Evolutionary conservation across 2,888 invertebrate species (phyloP), one percentile per base, ranked within the genome.

Genomic region (Sarcophaga rosellei): DNA sequence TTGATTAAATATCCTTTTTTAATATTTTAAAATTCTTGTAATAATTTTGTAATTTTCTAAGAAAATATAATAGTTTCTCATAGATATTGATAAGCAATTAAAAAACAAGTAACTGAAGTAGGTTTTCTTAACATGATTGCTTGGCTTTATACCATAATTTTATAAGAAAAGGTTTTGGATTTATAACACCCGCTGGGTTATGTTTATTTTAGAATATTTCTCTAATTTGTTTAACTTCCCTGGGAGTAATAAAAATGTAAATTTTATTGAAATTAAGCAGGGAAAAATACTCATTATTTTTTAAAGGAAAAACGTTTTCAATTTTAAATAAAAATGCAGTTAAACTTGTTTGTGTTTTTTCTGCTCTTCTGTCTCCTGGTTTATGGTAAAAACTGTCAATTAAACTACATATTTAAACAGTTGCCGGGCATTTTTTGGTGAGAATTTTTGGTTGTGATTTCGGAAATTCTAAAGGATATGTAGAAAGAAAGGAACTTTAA

Each of bases 401-500:
- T 62, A 44, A 78, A 81, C 84, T 66, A 69, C 72, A 68, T 73
- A 68, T 62, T 76, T 62, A 76, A 76, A 72, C 62, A 76, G 21
- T 3, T 61, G 53, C 61, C 10, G 20, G 4, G 63, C 15, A 65
- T 44, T 20, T 79, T 70, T 75, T 74, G 79, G 84, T 84, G 79
- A 84, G 79, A 79, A 80, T 62, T 68, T 66, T 44, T 35, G n/a
- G n/a, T 6, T 66, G n/a, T 45, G 10, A 57, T 86, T 86, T 86
- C 21, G 84, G 81, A 78, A 83, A 81, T 86, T 84, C 23, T 75
- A 78, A 81, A 81, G 86, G 68, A 44, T 17, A 66, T 35, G 2
- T 2, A 10, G 35, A 44, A 11, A 3, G 10, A 35, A 21, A 44
- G 1, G 5, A 57, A 44, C 44, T 35, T 35, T 35, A 83, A 84